Conservation (phyloP, 2,797 vertebrate species). For the Danionella dracula region DNA sequence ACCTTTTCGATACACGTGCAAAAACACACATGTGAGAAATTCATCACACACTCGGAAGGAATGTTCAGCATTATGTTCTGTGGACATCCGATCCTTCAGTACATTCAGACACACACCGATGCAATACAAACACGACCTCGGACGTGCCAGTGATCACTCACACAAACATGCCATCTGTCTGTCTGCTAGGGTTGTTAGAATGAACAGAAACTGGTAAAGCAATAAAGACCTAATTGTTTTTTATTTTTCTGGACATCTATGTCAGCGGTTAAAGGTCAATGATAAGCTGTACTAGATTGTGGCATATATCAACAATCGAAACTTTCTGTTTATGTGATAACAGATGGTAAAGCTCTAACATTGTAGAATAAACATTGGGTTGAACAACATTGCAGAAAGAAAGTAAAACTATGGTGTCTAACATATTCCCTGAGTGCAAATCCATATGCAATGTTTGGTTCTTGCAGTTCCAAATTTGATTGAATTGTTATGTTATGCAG, state of each 20-base stretch:
- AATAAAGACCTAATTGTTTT: conserved; percentile 36
- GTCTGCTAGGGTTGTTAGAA: conserved; percentile 48
- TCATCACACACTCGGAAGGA: conserved; percentile 1
- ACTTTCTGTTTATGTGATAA: neutral
- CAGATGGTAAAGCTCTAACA: neutral
- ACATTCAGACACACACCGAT: conserved; percentile 32
- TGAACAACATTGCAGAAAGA: neutral
- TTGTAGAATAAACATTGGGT: neutral
- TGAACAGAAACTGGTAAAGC: conserved; percentile 18
- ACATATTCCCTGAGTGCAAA: too few species aligned
- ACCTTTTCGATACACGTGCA: conserved; percentile 47
- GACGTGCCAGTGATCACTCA: conserved; percentile 28
- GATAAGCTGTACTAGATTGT: conserved; percentile 38
- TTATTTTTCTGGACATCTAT: conserved; percentile 43
- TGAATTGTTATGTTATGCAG: too few species aligned
- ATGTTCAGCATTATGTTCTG: neutral
- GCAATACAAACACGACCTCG: conserved; percentile 14
- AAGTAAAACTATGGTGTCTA: neutral
- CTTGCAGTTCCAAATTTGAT: too few species aligned
- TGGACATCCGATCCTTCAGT: conserved; percentile 30
- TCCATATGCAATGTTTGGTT: too few species aligned
- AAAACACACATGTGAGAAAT: conserved; percentile 11
- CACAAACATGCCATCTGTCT: conserved; percentile 9
- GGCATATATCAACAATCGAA: neutral
- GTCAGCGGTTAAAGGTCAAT: conserved; percentile 53